A percentile compares a stretch with the other conserved stretches of the same genome.
These are phyloP conservation scores for Hydriomena furcata DNA, from an alignment of 2,888 invertebrate genomes.

Conservation along the genomic window DNA sequence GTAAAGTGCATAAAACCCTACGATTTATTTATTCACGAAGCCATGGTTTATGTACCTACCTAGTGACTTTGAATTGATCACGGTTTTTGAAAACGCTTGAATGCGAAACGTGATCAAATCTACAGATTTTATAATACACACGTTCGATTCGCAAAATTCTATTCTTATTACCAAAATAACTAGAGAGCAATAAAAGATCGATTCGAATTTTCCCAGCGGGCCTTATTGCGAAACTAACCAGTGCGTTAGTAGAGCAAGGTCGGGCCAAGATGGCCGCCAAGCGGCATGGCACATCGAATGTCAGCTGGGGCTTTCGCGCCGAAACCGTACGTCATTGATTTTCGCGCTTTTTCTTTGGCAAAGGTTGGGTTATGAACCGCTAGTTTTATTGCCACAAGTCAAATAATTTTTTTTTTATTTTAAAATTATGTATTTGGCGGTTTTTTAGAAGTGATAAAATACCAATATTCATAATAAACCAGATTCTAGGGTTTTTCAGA, in stretches of 20 bases:
- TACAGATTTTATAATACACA: too few species aligned
- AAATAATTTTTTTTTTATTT: too few species aligned
- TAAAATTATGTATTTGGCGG: too few species aligned
- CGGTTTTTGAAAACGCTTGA: not conserved
- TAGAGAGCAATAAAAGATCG: slow-evolving; percentile 43
- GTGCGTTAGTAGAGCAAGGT: slow-evolving; percentile 78
- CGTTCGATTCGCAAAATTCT: not conserved
- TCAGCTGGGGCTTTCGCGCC: slow-evolving; percentile 68
- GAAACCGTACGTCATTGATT: slow-evolving; percentile 54
- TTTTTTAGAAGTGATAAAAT: too few species aligned
- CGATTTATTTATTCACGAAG: too few species aligned
- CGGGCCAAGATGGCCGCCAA: slow-evolving; percentile 67
- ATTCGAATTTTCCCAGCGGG: slow-evolving; percentile 71
- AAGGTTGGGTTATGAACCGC: slow-evolving; percentile 5
- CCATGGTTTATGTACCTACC: too few species aligned
- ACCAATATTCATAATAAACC: too few species aligned
- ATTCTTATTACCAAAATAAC: slow-evolving; percentile 42
- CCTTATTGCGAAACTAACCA: slow-evolving; percentile 67
- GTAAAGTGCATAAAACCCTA: too few species aligned
- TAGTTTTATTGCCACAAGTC: too few species aligned
- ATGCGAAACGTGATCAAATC: slow-evolving; percentile 1
- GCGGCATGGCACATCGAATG: slow-evolving; percentile 65
- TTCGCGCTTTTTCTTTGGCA: slow-evolving; percentile 41
- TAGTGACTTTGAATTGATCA: not conserved
- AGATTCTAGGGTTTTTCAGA: too few species aligned